Conservation (phyloP, 2,797 vertebrate genomes). For the Paguma larvata region DNA sequence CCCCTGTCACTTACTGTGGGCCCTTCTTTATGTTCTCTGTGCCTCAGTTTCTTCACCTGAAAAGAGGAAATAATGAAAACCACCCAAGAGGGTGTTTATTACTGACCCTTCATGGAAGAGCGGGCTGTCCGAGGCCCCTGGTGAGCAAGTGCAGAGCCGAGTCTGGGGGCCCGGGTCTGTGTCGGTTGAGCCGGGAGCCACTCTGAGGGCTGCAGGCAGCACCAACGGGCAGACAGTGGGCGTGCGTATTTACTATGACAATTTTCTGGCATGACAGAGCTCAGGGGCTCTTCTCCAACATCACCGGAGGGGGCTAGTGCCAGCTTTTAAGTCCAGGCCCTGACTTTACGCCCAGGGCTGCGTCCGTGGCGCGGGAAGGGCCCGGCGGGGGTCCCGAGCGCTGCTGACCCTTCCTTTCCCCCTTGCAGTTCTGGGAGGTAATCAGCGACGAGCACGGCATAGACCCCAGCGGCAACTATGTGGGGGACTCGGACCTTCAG, state of each 20-base stretch:
- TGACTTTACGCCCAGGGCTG: neutral
- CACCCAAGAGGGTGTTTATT: neutral
- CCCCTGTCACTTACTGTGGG: neutral
- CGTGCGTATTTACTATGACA: neutral
- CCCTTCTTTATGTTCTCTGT: neutral
- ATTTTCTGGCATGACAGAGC: neutral
- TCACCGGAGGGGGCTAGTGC: neutral
- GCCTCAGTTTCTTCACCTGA: neutral
- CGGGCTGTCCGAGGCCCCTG: neutral
- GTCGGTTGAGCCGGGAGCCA: neutral
- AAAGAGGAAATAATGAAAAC: neutral
- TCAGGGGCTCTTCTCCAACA: neutral
- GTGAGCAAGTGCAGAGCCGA: neutral
- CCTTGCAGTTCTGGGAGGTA: conserved; percentile 91
- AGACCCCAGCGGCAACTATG: conserved; percentile 92
- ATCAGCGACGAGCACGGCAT: conserved; percentile 93
- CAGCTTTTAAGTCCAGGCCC: neutral
- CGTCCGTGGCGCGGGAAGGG: neutral
- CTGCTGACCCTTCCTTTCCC: neutral
- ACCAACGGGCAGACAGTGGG: rapidly evolving
- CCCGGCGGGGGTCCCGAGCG: rapidly evolving
- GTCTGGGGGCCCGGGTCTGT: neutral
- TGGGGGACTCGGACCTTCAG: conserved; percentile 92
- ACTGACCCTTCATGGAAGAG: neutral
- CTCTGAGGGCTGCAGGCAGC: too few relatives aligned